These are phyloP conservation scores for Oncorhynchus tshawytscha DNA, from an alignment of 2,113 vertebrate species.

Conservation along the genomic window DNA sequence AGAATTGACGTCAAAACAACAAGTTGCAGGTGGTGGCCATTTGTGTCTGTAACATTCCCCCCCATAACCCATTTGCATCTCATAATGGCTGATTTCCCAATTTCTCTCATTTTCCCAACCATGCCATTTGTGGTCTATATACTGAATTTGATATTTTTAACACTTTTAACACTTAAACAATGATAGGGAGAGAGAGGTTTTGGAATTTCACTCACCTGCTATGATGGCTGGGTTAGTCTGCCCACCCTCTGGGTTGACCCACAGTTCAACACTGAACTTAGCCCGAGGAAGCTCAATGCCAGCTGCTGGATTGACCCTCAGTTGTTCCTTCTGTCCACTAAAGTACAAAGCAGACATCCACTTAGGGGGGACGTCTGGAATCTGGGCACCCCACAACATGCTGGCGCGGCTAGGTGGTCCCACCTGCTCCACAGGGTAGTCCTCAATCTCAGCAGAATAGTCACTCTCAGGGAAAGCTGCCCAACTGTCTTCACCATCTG, in stretches of 20 bases:
- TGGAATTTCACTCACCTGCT: conserved; percentile 80
- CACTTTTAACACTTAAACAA: background rate
- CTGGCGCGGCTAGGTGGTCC: conserved; percentile 22
- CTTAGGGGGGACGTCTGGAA: conserved; percentile 41
- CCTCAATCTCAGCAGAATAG: conserved; percentile 18
- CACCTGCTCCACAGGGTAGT: conserved; percentile 67
- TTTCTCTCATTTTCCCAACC: background rate
- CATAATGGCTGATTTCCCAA: conserved; percentile 13
- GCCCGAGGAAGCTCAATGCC: conserved; percentile 77
- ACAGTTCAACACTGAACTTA: conserved; percentile 87
- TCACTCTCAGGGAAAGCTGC: conserved; percentile 31
- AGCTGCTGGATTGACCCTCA: conserved; percentile 74
- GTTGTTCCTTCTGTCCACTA: conserved; percentile 79
- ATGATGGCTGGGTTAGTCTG: conserved; percentile 89
- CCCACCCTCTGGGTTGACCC: conserved; percentile 91
- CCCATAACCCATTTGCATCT: conserved; percentile 12
- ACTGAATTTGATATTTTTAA: background rate
- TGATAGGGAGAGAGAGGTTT: background rate
- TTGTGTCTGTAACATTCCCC: no score
- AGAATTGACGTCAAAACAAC: no score
- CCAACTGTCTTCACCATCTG: conserved; percentile 26
- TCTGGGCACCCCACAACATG: conserved; percentile 48
- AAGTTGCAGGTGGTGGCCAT: no score
- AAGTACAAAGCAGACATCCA: conserved; percentile 83
- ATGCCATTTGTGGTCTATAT: background rate